phyloP scores from a whole-genome alignment of 2,797 vertebrate genomes.

The Chelon auratus region DNA sequence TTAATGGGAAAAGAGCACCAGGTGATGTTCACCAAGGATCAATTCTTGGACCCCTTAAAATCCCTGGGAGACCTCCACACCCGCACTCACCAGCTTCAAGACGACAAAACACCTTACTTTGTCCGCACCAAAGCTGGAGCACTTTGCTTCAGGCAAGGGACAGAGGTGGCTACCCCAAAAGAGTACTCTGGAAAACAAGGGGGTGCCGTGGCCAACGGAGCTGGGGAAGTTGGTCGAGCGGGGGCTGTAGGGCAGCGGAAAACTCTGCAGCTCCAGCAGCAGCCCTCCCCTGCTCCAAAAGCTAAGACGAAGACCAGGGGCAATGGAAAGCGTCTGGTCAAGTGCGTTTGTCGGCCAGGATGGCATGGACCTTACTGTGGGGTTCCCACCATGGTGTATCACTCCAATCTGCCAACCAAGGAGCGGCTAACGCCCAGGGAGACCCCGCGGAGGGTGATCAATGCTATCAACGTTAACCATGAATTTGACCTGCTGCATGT shows the following conservation, averaged over 20 bases:
- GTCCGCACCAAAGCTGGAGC: slow-evolving; percentile 93
- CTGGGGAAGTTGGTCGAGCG: slow-evolving; percentile 17
- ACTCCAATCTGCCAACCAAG: slow-evolving; percentile 98
- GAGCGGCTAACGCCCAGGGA: slow-evolving; percentile 92
- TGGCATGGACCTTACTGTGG: slow-evolving; percentile 99
- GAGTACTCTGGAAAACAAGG: slow-evolving; percentile 69
- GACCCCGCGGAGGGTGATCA: slow-evolving; percentile 91
- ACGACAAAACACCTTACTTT: slow-evolving; percentile 91
- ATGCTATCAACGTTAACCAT: slow-evolving; percentile 97
- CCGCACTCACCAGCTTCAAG: slow-evolving; percentile 83
- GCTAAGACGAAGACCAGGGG: slow-evolving; percentile 68
- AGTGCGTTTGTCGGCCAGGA: slow-evolving; percentile 93
- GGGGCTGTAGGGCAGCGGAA: slow-evolving; percentile 66
- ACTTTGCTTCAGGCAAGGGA: slow-evolving; percentile 93
- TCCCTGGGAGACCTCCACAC: slow-evolving; percentile 85
- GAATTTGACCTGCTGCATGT: slow-evolving; percentile 97
- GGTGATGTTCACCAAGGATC: slow-evolving; percentile 3
- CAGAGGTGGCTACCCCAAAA: slow-evolving; percentile 83
- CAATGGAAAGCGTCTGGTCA: slow-evolving; percentile 84
- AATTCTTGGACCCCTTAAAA: slow-evolving; percentile 45
- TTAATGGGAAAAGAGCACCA: slow-evolving; percentile 18
- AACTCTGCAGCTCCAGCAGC: slow-evolving; percentile 73
- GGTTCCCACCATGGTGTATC: slow-evolving; percentile 96
- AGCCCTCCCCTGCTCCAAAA: slow-evolving; percentile 63
- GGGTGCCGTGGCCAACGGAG: slow-evolving; percentile 39